Base-by-base conservation (phyloP, 1,140 invertebrate species). In the Hesperophylax magnus region DNA sequence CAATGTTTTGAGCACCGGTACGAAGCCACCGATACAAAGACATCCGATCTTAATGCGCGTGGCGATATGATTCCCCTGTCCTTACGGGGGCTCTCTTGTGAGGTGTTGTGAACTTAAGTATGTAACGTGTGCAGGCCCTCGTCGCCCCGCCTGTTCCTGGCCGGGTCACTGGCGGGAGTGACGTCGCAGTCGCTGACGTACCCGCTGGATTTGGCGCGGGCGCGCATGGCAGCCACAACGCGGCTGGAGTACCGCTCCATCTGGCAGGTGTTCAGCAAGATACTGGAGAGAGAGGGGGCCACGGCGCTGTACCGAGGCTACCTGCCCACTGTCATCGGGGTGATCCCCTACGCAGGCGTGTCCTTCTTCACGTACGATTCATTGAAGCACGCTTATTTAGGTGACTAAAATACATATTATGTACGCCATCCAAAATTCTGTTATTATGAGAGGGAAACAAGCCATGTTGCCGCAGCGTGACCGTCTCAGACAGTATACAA, bases 291-390 rank as follows among this genome's bases (percentile, higher is more conserved):
- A 78, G 97, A 99, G 90, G 98, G 98, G 0, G 86, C 94, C 1
- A 60, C 87, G 53, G 93, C 95, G 0, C 92, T 99, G 54, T 99
- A 97, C 87, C 89, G 94, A 82, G 98, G 98, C 0, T 98, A 97
- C 87, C 91, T 93, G 47, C 96, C 98, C 2, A 99, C 98, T 0
- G 92, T 99, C 20, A 86, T 98, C 2, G 98, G 98, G 3, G 97
- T 98, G 0, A 96, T 99, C 85, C 98, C 98, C 0, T 99, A 99
- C 89, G 98, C 98, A 14, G 98, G 98, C 11, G 95, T 95, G 65
- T 98, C 97, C 58, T 99, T 99, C 90, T 99, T 97, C 87, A 99
- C 97, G 0, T 99, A 98, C 88, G 98, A 99, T 90, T 95, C 96
- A 22, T 90, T 99, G 5, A 99, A 99, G 90, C 92, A 94, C 71